Base-by-base conservation (phyloP, 2,888 invertebrate genomes). In the Eupithecia centaureata region DNA sequence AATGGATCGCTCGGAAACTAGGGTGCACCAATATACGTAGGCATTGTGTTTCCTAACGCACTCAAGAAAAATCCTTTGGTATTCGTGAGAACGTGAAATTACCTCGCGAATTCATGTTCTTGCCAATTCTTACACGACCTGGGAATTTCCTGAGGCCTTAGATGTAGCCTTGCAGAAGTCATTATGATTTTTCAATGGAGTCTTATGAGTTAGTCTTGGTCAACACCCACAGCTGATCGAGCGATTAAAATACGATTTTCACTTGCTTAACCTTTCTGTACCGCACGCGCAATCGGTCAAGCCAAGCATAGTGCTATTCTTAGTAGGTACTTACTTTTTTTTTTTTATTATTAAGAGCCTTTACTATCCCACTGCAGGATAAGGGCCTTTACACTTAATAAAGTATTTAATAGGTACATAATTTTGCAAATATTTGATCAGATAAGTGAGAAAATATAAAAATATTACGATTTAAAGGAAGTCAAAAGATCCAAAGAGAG, bases 11-110 rank as follows among this genome's bases (percentile, higher is more conserved):
- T 47, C 74, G 69, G 69, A 72, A 83, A 82, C 76, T 84, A 76
- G 86, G 86, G 85, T 82, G 84, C 82, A 78, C 78, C 75, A 68
- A 60, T 61, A 47, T 47, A 59, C 59, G 38, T n/a, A 8, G 47
- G 77, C 73, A 79, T 75, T 83, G 79, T 77, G 68, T 75, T 80
- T 75, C 73, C 75, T 73, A 77, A 76, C 77, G 73, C 76, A 73
- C 71, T 70, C 69, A 71, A 70, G 64, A 72, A 73, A 79, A 77
- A 73, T 77, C 82, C 77, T 82, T 80, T 79, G 78, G 79, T 77
- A 77, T 76, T 80, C 83, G 83, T 81, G 79, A 83, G 82, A 83
- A 82, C 79, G 76, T 74, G 71, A 75, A 81, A 81, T 81, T 74
- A 78, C 71, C 30, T 56, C 56, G 65, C 63, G 65, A 67, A 71